Evolutionary conservation across 2,888 invertebrate genomes (phyloP), one percentile per base, ranked within the genome.

Genomic region (Malthinus seriepunctatus): DNA sequence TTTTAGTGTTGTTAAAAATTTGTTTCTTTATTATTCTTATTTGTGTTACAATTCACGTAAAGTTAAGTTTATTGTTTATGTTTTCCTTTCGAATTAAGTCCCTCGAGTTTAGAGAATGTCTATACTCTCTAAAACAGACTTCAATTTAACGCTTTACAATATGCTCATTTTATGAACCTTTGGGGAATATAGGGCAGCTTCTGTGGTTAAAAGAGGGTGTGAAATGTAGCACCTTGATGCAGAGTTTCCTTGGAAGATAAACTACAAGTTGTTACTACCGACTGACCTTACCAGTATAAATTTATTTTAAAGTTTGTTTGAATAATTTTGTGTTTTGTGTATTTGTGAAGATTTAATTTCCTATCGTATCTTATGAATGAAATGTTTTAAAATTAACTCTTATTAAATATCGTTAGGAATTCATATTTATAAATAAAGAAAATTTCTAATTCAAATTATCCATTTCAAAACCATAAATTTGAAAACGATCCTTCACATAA

Each of bases 171-270:
- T 52, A 46, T 35, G 46, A 46, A 31, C 15, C 52, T 32, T 32
- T 15, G 7, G 52, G 37, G 52, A 46, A 42, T 42, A 42, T 14
- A 11, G 39, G 45, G 8, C 32, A 11, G 12, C 35, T 31, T 8
- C 33, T 10, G 46, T 46, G 37, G 42, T 42, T 32, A 32, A 31
- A 35, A 46, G 52, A 52, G 47, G 39, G 48, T 39, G 54, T 48
- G 32, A 48, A 54, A 48, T 54, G 46, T 54, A 54, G 48, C 54
- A 48, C 54, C 54, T 34, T 46, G 45, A 23, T 52, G 46, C 45
- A 35, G 37, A 37, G 47, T 54, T 54, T 46, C 46, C 48, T 48
- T 33, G 11, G 11, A 47, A 39, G 51, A 52, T 52, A 52, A 52
- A 45, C 42, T 52, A 23, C 23, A 52, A 37, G 51, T 44, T 44